Evolutionary conservation across 2,888 invertebrate genomes (phyloP), one percentile per base, ranked within the genome.

Genomic region (Xiphydria camelus): DNA sequence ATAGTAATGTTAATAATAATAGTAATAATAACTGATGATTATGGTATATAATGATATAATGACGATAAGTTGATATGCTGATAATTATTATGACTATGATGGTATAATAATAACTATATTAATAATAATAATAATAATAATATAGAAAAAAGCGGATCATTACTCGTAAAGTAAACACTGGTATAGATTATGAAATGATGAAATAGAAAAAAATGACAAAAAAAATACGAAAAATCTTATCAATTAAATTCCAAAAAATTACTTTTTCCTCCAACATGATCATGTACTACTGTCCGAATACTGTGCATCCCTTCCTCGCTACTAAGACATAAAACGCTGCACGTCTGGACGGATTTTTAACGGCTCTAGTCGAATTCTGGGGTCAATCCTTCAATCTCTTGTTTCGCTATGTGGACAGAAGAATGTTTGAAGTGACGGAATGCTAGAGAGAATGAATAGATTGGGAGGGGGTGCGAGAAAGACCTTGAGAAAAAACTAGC

Each of bases 1-100:
- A 52, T 51, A 42, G 63, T 62, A 62, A 62, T 64, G 68, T 64
- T 62, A 66, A 59, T 66, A 64, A 60, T 62, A 66, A 53, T 59
- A 61, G 60, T 62, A 62, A 62, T 68, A 26, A 26, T 26, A 26
- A 26, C 7, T 26, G 14, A 26, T 26, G 63, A 64, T 53, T 50
- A 66, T 64, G 36, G 45, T 49, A 36, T n/a, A 61, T 44, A 49
- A 46, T 54, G 10, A 55, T 47, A 49, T 50, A 26, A 26, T 26
- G 66, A 68, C 65, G 59, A 64, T 72, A 70, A 70, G 71, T 70
- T 68, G 66, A 68, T 66, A 71, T 61, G 57, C 59, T 65, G 62
- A 67, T 66, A 51, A 66, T 54, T 63, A 66, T 59, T 61, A 69
- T 59, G 42, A 66, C 59, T 56, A 66, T 64, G 34, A 42, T 42